phyloP scores from a whole-genome alignment of 2,797 vertebrate genomes.

The Iguana delicatissima region DNA sequence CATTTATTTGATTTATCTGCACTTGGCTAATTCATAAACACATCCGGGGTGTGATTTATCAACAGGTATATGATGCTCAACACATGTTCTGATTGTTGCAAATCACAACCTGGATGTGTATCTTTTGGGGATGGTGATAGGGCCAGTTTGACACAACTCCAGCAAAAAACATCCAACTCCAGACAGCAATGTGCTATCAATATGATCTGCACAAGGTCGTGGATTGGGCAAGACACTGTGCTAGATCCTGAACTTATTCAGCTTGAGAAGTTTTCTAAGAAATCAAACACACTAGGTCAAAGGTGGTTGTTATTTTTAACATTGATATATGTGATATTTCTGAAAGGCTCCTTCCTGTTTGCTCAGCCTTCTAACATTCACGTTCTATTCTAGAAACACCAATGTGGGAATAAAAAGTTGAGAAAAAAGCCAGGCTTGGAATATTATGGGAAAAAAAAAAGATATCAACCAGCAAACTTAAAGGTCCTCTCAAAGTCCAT shows the following conservation, averaged over 20 bases:
- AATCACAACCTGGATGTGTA: background rate
- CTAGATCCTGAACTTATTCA: background rate
- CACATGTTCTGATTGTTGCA: too few relatives aligned
- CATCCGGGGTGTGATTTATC: background rate
- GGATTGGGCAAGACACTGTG: background rate
- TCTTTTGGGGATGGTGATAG: too few relatives aligned
- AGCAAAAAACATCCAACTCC: background rate
- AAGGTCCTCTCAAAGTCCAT: conserved; percentile 84
- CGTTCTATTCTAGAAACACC: conserved; percentile 78
- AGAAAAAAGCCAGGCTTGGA: conserved; percentile 81
- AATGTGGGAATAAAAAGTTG: conserved; percentile 84
- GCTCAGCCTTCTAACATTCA: conserved; percentile 80
- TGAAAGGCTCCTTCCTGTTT: conserved; percentile 84
- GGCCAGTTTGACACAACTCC: too few relatives aligned
- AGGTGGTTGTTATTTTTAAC: conserved; percentile 83
- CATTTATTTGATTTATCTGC: background rate
- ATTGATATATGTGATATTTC: conserved; percentile 81
- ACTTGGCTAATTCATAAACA: background rate
- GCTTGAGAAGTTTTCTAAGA: conserved; percentile 29
- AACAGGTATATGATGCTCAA: background rate
- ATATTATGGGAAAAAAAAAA: conserved; percentile 80
- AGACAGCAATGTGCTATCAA: background rate
- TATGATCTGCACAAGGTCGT: background rate
- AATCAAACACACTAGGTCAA: conserved; percentile 62
- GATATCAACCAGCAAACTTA: conserved; percentile 77